phyloP scores from a whole-genome alignment of 1,140 invertebrate genomes.

The Calliphora vicina region DNA sequence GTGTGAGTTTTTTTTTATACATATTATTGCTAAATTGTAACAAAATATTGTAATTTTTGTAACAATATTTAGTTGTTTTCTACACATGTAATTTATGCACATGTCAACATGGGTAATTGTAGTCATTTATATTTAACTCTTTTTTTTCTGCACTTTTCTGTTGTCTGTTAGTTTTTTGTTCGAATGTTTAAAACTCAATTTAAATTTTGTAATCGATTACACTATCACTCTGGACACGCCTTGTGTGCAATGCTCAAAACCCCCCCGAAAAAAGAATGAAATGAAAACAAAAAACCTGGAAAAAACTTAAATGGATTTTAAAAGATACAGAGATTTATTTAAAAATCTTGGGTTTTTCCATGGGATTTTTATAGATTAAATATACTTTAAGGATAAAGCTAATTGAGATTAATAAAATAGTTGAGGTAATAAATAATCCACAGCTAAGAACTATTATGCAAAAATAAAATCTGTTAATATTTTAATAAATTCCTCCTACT shows the following conservation, averaged over 20 bases:
- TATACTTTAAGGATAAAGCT: not conserved
- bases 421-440: not conserved
- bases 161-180: not conserved
- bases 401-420: not conserved
- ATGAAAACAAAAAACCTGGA: too few relatives aligned
- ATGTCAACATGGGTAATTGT: constrained; percentile 27
- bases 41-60: constrained; percentile 3
- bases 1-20: not conserved
- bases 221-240: not conserved
- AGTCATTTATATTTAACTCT: constrained; percentile 7
- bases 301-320: too few relatives aligned
- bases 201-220: constrained; percentile 1
- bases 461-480: too few relatives aligned
- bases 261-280: too few relatives aligned
- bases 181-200: not conserved
- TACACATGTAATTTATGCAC: constrained; percentile 26
- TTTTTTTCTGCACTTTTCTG: not conserved
- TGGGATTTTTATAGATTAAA: not conserved
- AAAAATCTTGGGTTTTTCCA: not conserved
- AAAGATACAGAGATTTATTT: too few relatives aligned
- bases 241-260: not conserved
- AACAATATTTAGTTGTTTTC: not conserved
- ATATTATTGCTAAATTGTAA: constrained; percentile 3
- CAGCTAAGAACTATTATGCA: too few relatives aligned
- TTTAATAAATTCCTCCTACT: too few relatives aligned